phyloP scores from a whole-genome alignment of 2,888 invertebrate genomes.

The Chymomyza procnemis region DNA sequence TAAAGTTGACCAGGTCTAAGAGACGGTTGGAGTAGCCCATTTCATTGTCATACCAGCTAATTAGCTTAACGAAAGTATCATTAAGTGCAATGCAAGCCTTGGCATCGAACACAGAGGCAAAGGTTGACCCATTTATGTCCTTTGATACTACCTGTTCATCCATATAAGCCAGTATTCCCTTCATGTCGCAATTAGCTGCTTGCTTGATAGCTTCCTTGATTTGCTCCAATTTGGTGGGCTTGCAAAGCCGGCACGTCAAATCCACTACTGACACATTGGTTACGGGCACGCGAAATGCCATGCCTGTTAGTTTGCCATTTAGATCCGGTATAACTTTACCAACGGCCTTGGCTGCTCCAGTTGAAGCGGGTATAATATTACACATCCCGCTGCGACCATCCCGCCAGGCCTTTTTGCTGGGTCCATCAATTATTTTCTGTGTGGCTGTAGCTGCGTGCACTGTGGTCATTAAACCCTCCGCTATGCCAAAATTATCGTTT shows the following conservation, averaged over 20 bases:
- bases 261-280: constrained; percentile 99
- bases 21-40: constrained; percentile 97
- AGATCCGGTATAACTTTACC: constrained; percentile 98
- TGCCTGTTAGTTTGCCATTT: constrained; percentile 97
- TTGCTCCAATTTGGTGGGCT: constrained; percentile 90
- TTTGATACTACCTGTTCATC: constrained; percentile 98
- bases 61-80: constrained; percentile 96
- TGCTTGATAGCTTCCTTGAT: constrained; percentile 93
- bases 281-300: constrained; percentile 99
- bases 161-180: constrained; percentile 95
- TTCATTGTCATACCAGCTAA: constrained; percentile 99
- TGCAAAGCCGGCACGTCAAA: constrained; percentile 91
- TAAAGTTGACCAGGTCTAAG: constrained; percentile 94
- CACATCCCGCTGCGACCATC: constrained; percentile 98
- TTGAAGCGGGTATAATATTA: constrained; percentile 99
- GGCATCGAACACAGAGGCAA: constrained; percentile 81
- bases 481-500: constrained; percentile 95
- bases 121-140: constrained; percentile 92
- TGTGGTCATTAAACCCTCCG: constrained; percentile 96
- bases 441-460: constrained; percentile 98
- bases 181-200: constrained; percentile 89
- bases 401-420: constrained; percentile 92
- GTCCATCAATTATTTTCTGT: constrained; percentile 98
- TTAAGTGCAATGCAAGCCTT: constrained; percentile 93
- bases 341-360: constrained; percentile 99